Evolutionary conservation across 2,113 vertebrate genomes (phyloP).

Genomic region (Eurystomus gularis): DNA sequence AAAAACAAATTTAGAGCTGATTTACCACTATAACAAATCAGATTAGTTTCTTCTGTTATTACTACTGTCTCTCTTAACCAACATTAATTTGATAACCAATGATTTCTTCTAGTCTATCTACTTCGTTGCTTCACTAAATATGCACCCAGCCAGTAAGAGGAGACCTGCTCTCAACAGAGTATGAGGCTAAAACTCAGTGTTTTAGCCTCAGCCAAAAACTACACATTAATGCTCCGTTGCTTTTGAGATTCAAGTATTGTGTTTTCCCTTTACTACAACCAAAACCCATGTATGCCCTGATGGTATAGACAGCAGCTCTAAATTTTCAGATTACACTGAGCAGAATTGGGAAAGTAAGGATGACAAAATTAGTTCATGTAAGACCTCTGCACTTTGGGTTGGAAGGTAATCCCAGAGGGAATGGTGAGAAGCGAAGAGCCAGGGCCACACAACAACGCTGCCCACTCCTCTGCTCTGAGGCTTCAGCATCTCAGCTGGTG

Average conservation of each 20-base stretch:
- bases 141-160: not conserved
- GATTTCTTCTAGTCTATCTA: not conserved
- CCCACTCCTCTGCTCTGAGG: not conserved
- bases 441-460: rapidly evolving
- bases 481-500: not conserved
- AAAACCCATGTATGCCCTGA: not conserved
- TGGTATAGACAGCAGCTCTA: rapidly evolving
- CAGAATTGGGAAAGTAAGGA: not conserved
- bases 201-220: not conserved
- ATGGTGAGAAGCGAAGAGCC: rapidly evolving
- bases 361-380: not conserved
- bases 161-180: not conserved
- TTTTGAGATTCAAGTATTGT: not conserved
- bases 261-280: rapidly evolving
- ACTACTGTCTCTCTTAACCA: not conserved
- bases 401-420: not conserved
- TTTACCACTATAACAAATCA: not conserved
- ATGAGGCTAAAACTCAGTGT: not conserved
- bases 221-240: not conserved
- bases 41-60: not conserved
- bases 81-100: not conserved
- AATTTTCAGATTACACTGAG: not conserved
- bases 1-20: not conserved
- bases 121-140: not conserved
- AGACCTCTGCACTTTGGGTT: not conserved